These are phyloP conservation scores for Euwallacea fornicatus DNA, from an alignment of 1,140 invertebrate genomes.

Conservation along the genomic window DNA sequence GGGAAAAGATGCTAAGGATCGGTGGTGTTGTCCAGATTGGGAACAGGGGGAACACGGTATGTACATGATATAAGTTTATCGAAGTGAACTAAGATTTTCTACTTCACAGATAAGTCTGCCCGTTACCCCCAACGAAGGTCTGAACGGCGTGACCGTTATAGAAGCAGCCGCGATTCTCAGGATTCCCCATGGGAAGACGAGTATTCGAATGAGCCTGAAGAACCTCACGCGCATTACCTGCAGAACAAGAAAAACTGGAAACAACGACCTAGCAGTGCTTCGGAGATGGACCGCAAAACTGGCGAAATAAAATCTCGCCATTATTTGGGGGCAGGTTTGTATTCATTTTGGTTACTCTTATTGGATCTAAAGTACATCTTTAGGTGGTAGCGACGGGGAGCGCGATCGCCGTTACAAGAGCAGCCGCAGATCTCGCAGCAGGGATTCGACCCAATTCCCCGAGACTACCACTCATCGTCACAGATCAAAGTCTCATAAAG, in stretches of 20 bases:
- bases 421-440: constrained; percentile 47
- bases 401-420: constrained; percentile 49
- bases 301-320: constrained; percentile 55
- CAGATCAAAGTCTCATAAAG: constrained; percentile 44
- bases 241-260: constrained; percentile 61
- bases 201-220: constrained; percentile 50
- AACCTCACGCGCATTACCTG: constrained; percentile 52
- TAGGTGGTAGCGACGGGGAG: constrained; percentile 51
- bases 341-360: not conserved
- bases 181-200: constrained; percentile 63
- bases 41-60: constrained; percentile 45
- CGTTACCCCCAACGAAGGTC: constrained; percentile 43
- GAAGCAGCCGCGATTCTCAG: constrained; percentile 51
- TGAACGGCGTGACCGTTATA: constrained; percentile 53
- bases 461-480: constrained; percentile 46
- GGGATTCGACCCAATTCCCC: constrained; percentile 50
- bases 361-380: not conserved
- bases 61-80: not conserved
- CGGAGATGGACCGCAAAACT: constrained; percentile 57
- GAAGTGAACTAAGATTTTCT: not conserved
- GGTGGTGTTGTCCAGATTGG: constrained; percentile 53
- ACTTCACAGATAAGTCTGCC: constrained; percentile 43
- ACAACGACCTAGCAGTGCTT: constrained; percentile 65
- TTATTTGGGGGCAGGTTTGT: constrained; percentile 50
- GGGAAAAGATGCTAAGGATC: constrained; percentile 41